Evolutionary conservation across 2,797 vertebrate species (phyloP), one percentile per base, ranked within the genome.

Genomic region (Silurus lanzhouensis): DNA sequence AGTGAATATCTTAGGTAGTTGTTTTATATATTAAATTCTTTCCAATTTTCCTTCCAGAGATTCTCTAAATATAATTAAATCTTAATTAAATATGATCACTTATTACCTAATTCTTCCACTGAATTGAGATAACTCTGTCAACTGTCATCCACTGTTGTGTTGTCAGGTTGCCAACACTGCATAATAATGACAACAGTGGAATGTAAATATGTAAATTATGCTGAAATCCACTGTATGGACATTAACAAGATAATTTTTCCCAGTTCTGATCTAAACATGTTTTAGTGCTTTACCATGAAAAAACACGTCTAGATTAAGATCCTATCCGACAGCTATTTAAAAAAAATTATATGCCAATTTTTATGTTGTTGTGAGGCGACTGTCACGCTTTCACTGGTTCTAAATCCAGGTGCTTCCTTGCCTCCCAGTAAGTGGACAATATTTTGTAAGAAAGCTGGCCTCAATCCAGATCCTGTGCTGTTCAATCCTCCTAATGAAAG

Each of bases 401-500:
- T 17, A 15, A 17, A 25, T 55, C 48, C 72, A 15, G 72, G 72
- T 55, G 55, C 48, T 75, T 48, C 22, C 71, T 52, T 5, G 68
- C 68, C 68, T 71, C 38, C 3, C 38, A 2, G 19, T 1, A 72
- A 22, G 20, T 44, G 12, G 1, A 5, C 52, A 57, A 27, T 76
- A 20, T 22, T 22, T 77, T 38, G 27, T 60, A 38, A 38, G 27
- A n/a, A 31, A 61, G 20, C 31, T 63, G 76, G 31, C 76, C 20
- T 79, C 6, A 7, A 58, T 5, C 76, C 58, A 63, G 76, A 46
- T 63, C 76, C 31, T 60, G 71, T 20, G 27, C 61, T 19, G 63
- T 55, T 66, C 74, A 10, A 83, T 66, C 22, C 20, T 58, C 31
- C 52, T 77, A 66, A 52, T 77, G 83, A 77, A 38, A 58, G 74